Conservation (phyloP, 1,140 invertebrate species). For the Heliothis subflexa region DNA sequence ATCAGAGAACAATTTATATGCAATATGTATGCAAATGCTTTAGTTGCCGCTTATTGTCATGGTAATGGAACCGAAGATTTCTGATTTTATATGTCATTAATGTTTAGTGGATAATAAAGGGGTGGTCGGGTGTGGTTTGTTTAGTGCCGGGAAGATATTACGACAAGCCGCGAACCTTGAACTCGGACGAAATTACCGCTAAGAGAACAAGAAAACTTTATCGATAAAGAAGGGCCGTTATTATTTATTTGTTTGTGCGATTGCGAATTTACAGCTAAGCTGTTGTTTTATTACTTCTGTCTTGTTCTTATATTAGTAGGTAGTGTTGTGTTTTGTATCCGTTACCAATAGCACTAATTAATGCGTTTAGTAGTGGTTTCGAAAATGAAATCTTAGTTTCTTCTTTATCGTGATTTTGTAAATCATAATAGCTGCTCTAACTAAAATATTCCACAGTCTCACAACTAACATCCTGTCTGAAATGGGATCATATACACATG, state of each 20-base stretch:
- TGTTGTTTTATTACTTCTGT: neutral
- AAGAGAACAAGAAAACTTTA: neutral
- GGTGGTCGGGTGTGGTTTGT: slow-evolving; percentile 28
- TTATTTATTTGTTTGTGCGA: slow-evolving; percentile 3
- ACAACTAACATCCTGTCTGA: neutral
- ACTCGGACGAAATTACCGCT: slow-evolving; percentile 1
- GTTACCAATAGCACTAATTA: neutral
- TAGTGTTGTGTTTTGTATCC: neutral
- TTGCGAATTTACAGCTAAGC: neutral
- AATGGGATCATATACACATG: neutral
- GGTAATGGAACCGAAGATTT: slow-evolving; percentile 41
- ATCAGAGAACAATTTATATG: slow-evolving; percentile 65
- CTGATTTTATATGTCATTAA: slow-evolving; percentile 20
- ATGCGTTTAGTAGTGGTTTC: neutral
- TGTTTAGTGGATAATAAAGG: slow-evolving; percentile 36
- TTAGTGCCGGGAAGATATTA: slow-evolving; percentile 15
- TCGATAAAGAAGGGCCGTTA: neutral
- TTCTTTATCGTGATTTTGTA: too few relatives aligned
- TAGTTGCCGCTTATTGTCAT: slow-evolving; percentile 53
- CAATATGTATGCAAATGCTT: slow-evolving; percentile 78
- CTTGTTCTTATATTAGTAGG: neutral
- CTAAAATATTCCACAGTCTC: neutral
- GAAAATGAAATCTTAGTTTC: too few relatives aligned
- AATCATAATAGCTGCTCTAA: neutral
- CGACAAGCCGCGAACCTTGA: slow-evolving; percentile 3